Conservation (phyloP, 2,797 vertebrate species). For the Acanthornis magna region DNA sequence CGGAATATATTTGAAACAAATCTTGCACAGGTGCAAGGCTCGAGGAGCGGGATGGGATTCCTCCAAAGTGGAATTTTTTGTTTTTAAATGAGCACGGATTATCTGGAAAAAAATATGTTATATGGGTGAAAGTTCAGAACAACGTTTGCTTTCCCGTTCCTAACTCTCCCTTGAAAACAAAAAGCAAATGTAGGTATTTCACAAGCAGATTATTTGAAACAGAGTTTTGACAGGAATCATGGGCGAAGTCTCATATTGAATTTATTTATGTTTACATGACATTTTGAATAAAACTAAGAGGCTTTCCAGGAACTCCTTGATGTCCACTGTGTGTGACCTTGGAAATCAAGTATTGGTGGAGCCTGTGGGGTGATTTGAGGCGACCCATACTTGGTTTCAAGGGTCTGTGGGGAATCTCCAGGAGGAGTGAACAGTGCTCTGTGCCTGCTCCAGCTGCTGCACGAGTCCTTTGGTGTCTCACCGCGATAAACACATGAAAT, state of each 20-base stretch:
- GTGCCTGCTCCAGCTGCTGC: not conserved
- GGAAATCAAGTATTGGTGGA: conserved; percentile 68
- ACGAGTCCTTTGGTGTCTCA: not conserved
- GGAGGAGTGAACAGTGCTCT: not conserved
- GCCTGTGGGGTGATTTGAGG: conserved; percentile 49
- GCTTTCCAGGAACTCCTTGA: not conserved
- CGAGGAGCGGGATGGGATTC: not conserved
- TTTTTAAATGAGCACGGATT: not conserved
- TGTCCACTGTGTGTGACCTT: not conserved
- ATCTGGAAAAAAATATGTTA: not conserved
- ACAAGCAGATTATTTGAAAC: not conserved
- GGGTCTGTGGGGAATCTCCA: conserved; percentile 59
- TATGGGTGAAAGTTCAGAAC: not conserved
- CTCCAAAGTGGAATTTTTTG: not conserved
- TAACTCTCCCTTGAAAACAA: not conserved
- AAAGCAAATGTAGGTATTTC: not conserved
- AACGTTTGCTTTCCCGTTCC: not conserved
- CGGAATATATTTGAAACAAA: not conserved
- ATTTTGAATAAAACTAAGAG: not conserved
- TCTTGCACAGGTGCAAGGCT: not conserved
- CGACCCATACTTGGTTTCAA: conserved; percentile 70
- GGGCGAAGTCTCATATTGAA: not conserved
- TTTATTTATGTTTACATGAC: not conserved
- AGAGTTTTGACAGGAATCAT: not conserved
- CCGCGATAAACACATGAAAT: fast-evolving